Percentiles rank a stretch among this genome's conserved stretches.
phyloP scores from a whole-genome alignment of 2,888 invertebrate species.

The Byasa hedistus region DNA sequence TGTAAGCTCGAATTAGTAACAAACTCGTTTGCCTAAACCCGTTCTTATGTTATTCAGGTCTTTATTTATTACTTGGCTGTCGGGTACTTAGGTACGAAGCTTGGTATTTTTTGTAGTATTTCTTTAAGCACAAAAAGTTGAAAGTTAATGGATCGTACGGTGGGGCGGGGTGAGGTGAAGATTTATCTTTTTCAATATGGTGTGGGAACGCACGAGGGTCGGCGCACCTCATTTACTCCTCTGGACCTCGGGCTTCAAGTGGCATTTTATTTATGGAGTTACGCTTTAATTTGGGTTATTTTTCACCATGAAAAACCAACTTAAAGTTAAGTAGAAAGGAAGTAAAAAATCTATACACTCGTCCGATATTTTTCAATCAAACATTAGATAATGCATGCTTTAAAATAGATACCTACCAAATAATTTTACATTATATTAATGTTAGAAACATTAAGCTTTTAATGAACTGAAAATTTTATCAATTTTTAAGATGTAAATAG shows the following conservation, averaged over 20 bases:
- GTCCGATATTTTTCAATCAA: neutral
- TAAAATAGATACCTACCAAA: too few relatives aligned
- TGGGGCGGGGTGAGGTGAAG: conserved; percentile 61
- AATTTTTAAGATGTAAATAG: too few relatives aligned
- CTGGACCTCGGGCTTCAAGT: conserved; percentile 51
- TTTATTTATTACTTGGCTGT: conserved; percentile 36
- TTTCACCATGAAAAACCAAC: conserved; percentile 35
- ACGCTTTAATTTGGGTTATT: conserved; percentile 56
- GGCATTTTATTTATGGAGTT: conserved; percentile 65
- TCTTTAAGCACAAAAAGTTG: conserved; percentile 37
- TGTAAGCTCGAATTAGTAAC: conserved; percentile 45
- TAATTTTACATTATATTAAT: too few relatives aligned
- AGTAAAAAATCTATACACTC: conserved; percentile 8
- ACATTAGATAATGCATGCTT: neutral
- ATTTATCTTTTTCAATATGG: conserved; percentile 73
- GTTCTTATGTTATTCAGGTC: conserved; percentile 35
- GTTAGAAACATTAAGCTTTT: too few relatives aligned
- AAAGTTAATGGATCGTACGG: conserved; percentile 56
- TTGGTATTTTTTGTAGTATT: conserved; percentile 30
- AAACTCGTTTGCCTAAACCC: conserved; percentile 36
- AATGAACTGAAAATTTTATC: too few relatives aligned
- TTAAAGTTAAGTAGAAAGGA: conserved; percentile 32
- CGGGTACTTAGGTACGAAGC: conserved; percentile 33
- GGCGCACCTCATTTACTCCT: conserved; percentile 42
- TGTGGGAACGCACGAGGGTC: conserved; percentile 57